Evolutionary conservation across 2,888 invertebrate genomes (phyloP), one percentile per base, ranked within the genome.

Genomic region (Cerceris rybyensis): DNA sequence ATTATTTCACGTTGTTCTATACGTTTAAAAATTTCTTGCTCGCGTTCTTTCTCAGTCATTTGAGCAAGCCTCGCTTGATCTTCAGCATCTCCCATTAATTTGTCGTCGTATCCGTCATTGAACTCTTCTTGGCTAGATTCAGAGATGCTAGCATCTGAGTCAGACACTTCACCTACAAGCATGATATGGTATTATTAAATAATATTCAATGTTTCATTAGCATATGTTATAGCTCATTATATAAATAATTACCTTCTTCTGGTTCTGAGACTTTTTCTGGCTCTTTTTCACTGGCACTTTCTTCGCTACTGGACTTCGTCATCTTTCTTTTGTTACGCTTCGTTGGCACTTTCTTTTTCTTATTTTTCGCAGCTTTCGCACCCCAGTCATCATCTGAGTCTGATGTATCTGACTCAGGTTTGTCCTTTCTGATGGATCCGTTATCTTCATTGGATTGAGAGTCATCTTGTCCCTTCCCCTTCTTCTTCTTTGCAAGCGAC

Each of bases 11-110:
- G 94, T 88, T 98, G 96, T 93, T 99, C 99, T 65, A 98, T 98
- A 66, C 99, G 95, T 91, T 98, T 98, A 92, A 98, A 99, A 86
- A 99, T 96, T 93, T 99, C 99, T 70, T 98, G 98, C 93, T 99
- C 99, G 57, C 99, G 94, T 91, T 99, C 99, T 89, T 98, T 98
- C 91, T 99, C 99, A 0, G 98, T 98, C 95, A 99, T 96, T 79
- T 96, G 96, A 11, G 98, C 98, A 58, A 99, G 93, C 0, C 97
- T 93, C 0, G 97, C 96, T 87, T 97, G 95, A 93, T 99, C 99
- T 85, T 98, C 98, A 76, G 97, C 98, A 92, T 99, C 98, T 0
- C 98, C 98, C 96, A 99, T 98, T 42, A 99, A 94, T 91, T 99
- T 97, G 81, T 99, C 98, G 91, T 98, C 99, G 88, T 97, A 98